Conservation (phyloP, 1,140 invertebrate species). For the Propsilocerus akamusi region DNA sequence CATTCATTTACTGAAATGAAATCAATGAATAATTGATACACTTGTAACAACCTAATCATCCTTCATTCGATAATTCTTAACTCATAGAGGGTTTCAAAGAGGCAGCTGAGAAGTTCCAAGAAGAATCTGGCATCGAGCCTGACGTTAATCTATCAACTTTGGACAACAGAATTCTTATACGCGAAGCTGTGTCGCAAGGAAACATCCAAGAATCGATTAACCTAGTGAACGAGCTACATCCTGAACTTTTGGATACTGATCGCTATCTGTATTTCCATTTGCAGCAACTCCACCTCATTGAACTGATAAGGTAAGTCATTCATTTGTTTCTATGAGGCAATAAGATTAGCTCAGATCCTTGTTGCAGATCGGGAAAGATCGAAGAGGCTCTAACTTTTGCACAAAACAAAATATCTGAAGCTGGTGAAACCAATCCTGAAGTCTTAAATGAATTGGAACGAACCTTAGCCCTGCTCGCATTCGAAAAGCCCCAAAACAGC, state of each 20-base stretch:
- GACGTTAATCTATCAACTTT: conserved; percentile 73
- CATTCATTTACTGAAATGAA: conserved; percentile 8
- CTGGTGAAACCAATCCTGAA: conserved; percentile 72
- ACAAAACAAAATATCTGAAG: conserved; percentile 80
- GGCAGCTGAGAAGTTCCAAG: conserved; percentile 90
- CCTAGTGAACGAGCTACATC: conserved; percentile 86
- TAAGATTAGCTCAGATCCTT: neutral
- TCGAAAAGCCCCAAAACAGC: conserved; percentile 86
- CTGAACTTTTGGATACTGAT: conserved; percentile 87
- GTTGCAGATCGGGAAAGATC: conserved; percentile 51
- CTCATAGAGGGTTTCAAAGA: conserved; percentile 89
- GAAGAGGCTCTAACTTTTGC: conserved; percentile 93
- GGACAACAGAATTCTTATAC: conserved; percentile 84
- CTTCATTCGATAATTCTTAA: conserved; percentile 5
- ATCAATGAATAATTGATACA: conserved; percentile 2
- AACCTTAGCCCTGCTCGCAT: conserved; percentile 85
- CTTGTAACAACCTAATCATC: neutral
- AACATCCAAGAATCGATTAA: conserved; percentile 83
- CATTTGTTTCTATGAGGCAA: neutral
- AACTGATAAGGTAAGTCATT: conserved; percentile 54
- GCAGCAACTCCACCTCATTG: conserved; percentile 89
- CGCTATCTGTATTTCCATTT: conserved; percentile 91
- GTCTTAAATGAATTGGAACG: conserved; percentile 59
- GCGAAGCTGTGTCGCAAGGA: conserved; percentile 87
- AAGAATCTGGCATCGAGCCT: conserved; percentile 79